Base-by-base conservation (phyloP, 2,888 invertebrate genomes). In the Diplazon laetatorius region DNA sequence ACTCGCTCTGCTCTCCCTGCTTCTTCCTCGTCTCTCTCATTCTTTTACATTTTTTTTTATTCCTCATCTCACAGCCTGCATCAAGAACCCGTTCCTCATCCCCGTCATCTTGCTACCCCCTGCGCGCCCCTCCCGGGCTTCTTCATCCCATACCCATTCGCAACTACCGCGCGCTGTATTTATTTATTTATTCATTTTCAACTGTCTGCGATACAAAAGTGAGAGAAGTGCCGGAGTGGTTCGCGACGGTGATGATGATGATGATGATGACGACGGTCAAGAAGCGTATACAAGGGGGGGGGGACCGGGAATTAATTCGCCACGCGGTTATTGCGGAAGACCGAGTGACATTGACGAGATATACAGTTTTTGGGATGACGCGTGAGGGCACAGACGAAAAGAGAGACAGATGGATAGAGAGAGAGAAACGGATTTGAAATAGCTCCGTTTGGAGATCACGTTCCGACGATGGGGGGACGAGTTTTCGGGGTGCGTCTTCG, bases 111-210 rank as follows among this genome's bases (percentile, higher is more conserved):
- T 52, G 22, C 50, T n/a, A n/a, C n/a, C n/a, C n/a, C n/a, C n/a
- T n/a, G n/a, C n/a, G n/a, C n/a, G n/a, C n/a, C n/a, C n/a, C n/a
- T n/a, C n/a, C n/a, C n/a, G n/a, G n/a, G n/a, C n/a, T n/a, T n/a
- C n/a, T n/a, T 39, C 48, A 39, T 35, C 50, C 18, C 63, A 22
- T 44, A 20, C 22, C 37, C 25, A 14, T 22, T 22, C 68, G 59
- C 10, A 39, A 20, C 12, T 22, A 14, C 42, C 22, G 14, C 22
- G 14, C 30, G 50, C 25, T 44, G 12, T 55, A 44, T 55, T 68
- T 68, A 68, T 66, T 66, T 66, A 66, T 68, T 68, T 68, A 44
- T 66, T 66, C 66, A 55, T 68, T 68, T 68, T 55, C 68, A 35
- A 68, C 68, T 68, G 68, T 55, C 68, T 39, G 42, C 68, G 55